Percentiles rank a stretch among this genome's conserved stretches.
phyloP scores from a whole-genome alignment of 2,888 invertebrate genomes.

The Nomada ruficornis region DNA sequence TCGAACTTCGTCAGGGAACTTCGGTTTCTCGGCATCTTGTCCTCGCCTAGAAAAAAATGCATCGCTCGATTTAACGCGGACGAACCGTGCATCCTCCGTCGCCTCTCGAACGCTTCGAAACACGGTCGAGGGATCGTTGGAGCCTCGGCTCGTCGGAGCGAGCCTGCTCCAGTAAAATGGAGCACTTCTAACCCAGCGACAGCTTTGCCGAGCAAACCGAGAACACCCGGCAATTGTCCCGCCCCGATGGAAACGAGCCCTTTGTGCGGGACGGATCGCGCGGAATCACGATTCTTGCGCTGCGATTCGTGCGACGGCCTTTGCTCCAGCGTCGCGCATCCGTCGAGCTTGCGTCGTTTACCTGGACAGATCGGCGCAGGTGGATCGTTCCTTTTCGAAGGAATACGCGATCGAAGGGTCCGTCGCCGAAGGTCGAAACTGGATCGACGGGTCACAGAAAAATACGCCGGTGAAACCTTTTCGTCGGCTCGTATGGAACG shows the following conservation, averaged over 20 bases:
- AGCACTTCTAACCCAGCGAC: too few relatives aligned
- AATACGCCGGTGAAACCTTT: background rate
- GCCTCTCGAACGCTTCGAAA: too few relatives aligned
- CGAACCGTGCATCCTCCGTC: background rate
- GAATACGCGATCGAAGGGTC: background rate
- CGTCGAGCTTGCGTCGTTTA: background rate
- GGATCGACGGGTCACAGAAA: background rate
- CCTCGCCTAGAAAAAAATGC: conserved; percentile 65
- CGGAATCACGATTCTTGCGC: conserved; percentile 52
- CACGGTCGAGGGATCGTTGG: background rate
- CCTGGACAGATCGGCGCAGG: too few relatives aligned
- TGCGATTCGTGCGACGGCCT: conserved; percentile 18
- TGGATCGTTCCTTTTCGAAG: conserved; percentile 13
- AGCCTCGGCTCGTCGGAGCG: background rate
- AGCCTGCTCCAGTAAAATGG: background rate
- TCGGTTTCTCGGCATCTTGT: conserved; percentile 79
- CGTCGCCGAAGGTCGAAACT: background rate
- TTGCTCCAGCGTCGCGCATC: conserved; percentile 26
- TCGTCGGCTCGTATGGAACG: background rate
- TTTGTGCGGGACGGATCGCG: conserved; percentile 47
- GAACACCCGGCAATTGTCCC: background rate
- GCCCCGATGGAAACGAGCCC: conserved; percentile 36
- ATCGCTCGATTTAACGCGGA: background rate
- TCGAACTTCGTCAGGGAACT: conserved; percentile 75
- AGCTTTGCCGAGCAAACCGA: background rate